Conservation (phyloP, 1,140 invertebrate species). For the Zaprionus tsacasi region DNA sequence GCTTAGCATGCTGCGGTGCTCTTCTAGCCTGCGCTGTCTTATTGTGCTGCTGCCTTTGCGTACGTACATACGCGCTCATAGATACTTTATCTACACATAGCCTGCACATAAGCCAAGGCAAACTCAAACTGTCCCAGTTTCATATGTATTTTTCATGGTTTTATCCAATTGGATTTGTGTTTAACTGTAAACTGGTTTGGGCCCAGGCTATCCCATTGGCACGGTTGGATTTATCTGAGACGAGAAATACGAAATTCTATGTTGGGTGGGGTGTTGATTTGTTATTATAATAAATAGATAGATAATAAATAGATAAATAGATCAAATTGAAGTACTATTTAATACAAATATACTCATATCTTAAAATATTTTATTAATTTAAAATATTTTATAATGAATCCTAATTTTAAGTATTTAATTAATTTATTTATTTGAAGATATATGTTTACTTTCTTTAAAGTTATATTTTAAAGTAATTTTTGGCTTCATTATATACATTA, state of each 20-base stretch:
- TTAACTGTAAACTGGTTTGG: slow-evolving; percentile 64
- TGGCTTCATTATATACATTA: too few species aligned
- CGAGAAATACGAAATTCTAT: neutral
- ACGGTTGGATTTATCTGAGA: slow-evolving; percentile 3
- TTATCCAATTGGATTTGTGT: slow-evolving; percentile 77
- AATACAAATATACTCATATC: neutral
- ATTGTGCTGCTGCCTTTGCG: slow-evolving; percentile 19
- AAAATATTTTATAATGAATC: too few species aligned
- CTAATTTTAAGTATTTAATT: too few species aligned
- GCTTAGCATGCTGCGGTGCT: slow-evolving; percentile 54
- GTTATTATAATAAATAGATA: too few species aligned
- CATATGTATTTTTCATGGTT: slow-evolving; percentile 26
- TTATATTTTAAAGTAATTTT: too few species aligned
- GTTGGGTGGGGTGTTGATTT: neutral
- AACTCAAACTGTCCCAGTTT: slow-evolving; percentile 47
- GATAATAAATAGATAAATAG: too few species aligned
- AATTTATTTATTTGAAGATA: neutral
- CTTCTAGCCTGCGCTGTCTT: slow-evolving; percentile 48
- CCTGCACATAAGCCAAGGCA: slow-evolving; percentile 32
- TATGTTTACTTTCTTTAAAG: neutral
- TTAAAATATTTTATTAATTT: neutral
- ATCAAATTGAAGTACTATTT: too few species aligned
- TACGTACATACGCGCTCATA: slow-evolving; percentile 37
- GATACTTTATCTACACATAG: slow-evolving; percentile 53
- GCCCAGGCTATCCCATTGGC: slow-evolving; percentile 48